phyloP scores from a whole-genome alignment of 2,888 invertebrate species.

The Schrankia costaestrigalis region DNA sequence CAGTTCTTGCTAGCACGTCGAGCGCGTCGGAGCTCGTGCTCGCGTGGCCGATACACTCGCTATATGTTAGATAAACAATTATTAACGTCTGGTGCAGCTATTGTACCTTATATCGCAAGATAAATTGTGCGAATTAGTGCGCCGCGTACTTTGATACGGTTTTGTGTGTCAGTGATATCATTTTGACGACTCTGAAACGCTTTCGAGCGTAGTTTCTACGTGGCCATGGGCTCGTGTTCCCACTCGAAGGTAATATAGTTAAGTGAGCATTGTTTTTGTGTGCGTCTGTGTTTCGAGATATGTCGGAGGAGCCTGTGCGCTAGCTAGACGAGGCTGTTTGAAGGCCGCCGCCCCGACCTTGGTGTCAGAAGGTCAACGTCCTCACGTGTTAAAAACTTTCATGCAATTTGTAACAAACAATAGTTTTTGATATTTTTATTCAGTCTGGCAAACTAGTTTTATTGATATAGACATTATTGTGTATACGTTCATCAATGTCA shows the following conservation, averaged over 20 bases:
- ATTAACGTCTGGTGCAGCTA: conserved; percentile 50
- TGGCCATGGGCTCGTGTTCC: conserved; percentile 73
- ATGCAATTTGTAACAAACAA: conserved; percentile 44
- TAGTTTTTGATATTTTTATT: conserved; percentile 16
- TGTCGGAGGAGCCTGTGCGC: conserved; percentile 55
- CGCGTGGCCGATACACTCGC: conserved; percentile 61
- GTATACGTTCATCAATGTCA: conserved; percentile 31
- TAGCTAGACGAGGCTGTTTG: conserved; percentile 73
- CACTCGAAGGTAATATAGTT: conserved; percentile 70
- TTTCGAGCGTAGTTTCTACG: conserved; percentile 61
- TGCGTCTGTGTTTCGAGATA: conserved; percentile 54
- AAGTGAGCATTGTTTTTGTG: conserved; percentile 54
- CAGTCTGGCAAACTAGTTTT: no score
- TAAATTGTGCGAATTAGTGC: conserved; percentile 71
- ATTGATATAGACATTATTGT: no score
- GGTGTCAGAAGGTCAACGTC: conserved; percentile 75
- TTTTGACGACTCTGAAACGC: conserved; percentile 52
- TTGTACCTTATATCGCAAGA: conserved; percentile 66
- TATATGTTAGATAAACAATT: conserved; percentile 40
- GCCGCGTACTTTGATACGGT: conserved; percentile 38
- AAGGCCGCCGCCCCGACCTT: conserved; percentile 79
- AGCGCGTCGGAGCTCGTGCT: conserved; percentile 64
- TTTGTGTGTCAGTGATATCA: conserved; percentile 50
- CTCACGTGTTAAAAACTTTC: conserved; percentile 65
- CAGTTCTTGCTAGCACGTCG: conserved; percentile 64